phyloP scores from a whole-genome alignment of 1,140 invertebrate species.

The Philaenus spumarius region DNA sequence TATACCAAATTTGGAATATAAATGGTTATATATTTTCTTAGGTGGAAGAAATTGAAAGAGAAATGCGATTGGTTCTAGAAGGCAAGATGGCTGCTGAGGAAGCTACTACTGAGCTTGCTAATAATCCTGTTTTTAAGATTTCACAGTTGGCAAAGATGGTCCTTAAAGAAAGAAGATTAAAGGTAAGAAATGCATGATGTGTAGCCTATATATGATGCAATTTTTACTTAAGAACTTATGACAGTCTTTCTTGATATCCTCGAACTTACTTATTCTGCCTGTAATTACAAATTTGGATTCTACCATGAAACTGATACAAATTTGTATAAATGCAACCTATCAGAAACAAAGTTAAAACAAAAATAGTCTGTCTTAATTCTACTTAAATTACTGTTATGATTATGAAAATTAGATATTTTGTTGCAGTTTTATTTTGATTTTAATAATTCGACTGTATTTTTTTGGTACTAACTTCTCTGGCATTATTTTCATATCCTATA shows the following conservation, averaged over 20 bases:
- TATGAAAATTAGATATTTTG: too few relatives aligned
- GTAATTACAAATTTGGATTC: not conserved
- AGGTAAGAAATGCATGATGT: constrained; percentile 37
- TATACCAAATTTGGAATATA: not conserved
- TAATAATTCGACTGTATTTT: too few relatives aligned
- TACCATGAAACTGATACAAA: not conserved
- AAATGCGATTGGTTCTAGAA: constrained; percentile 56
- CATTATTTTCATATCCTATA: too few relatives aligned
- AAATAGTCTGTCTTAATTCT: too few relatives aligned
- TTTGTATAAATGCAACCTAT: not conserved
- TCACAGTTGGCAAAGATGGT: constrained; percentile 53
- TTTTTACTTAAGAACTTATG: not conserved
- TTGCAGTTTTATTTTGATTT: too few relatives aligned
- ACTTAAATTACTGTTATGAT: too few relatives aligned
- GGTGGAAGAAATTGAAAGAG: constrained; percentile 56
- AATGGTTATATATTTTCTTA: constrained; percentile 34
- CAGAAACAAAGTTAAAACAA: too few relatives aligned
- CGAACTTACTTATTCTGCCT: not conserved
- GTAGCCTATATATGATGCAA: not conserved
- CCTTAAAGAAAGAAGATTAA: constrained; percentile 45
- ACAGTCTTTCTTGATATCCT: not conserved
- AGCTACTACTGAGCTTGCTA: constrained; percentile 52
- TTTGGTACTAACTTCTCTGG: too few relatives aligned
- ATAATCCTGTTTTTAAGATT: constrained; percentile 60
- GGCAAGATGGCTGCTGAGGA: constrained; percentile 53